Evolutionary conservation across 2,888 invertebrate species (phyloP).

Genomic region (Nemurella pictetii): DNA sequence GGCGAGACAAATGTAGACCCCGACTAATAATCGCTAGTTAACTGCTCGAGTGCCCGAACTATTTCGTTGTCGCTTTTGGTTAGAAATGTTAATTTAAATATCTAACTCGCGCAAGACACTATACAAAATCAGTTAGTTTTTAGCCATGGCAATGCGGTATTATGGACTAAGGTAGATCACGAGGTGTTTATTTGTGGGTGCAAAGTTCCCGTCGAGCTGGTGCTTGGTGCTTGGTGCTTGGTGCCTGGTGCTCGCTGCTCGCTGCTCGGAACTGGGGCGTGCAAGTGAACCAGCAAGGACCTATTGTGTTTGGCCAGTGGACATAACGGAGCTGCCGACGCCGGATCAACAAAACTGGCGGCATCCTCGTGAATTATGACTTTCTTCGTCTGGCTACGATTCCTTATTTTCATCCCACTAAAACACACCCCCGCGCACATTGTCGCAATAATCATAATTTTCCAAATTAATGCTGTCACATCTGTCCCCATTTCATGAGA

Average conservation of each 20-base stretch:
- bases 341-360: conserved; percentile 36
- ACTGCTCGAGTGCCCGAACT: too few relatives aligned
- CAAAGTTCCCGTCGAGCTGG: neutral
- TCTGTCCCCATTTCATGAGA: conserved; percentile 22
- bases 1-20: neutral
- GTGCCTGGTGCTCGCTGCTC: too few relatives aligned
- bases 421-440: conserved; percentile 33
- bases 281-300: neutral
- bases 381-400: conserved; percentile 35
- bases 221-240: too few relatives aligned
- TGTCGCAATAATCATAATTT: conserved; percentile 38
- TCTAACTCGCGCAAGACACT: too few relatives aligned
- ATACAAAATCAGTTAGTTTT: too few relatives aligned
- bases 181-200: neutral
- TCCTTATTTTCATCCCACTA: conserved; percentile 12
- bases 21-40: too few relatives aligned
- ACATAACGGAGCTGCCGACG: neutral
- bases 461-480: conserved; percentile 35
- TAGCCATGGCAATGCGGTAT: too few relatives aligned
- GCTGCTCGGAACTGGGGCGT: neutral
- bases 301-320: neutral
- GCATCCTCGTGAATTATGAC: conserved; percentile 33
- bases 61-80: too few relatives aligned
- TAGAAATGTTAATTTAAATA: too few relatives aligned
- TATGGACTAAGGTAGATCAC: too few relatives aligned